Evolutionary conservation across 2,797 vertebrate genomes (phyloP).

Genomic region (Pelochelys cantorii): DNA sequence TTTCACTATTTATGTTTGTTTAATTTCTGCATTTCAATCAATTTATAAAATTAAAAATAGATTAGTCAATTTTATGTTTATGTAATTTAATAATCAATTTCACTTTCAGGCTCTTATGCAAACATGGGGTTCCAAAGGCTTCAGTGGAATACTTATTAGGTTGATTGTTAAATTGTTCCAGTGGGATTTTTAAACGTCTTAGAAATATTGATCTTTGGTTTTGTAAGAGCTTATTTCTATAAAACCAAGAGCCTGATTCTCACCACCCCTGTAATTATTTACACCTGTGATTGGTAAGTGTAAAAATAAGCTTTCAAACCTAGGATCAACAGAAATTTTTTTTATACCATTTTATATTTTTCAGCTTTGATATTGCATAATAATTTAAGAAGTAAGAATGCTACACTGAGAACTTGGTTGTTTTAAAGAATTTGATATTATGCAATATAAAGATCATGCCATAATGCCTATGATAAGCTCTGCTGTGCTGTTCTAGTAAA

Average conservation of each 20-base stretch:
- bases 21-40: background rate
- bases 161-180: background rate
- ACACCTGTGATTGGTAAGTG: background rate
- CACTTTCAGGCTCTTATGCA: background rate
- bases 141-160: background rate
- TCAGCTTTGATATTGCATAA: background rate
- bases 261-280: background rate
- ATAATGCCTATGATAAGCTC: background rate
- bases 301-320: background rate
- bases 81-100: background rate
- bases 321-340: background rate
- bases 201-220: background rate
- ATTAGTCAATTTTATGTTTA: background rate
- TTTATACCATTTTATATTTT: background rate
- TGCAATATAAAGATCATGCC: background rate
- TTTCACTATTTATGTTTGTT: background rate
- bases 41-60: background rate
- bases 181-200: background rate
- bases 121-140: background rate
- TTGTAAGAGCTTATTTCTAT: background rate
- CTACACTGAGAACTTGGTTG: background rate
- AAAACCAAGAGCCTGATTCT: background rate
- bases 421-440: background rate
- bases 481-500: slow-evolving; percentile 3
- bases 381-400: background rate